A percentile compares a stretch with the other conserved stretches of the same genome.
phyloP scores from a whole-genome alignment of 2,113 vertebrate genomes.

The Maccullochella peelii region DNA sequence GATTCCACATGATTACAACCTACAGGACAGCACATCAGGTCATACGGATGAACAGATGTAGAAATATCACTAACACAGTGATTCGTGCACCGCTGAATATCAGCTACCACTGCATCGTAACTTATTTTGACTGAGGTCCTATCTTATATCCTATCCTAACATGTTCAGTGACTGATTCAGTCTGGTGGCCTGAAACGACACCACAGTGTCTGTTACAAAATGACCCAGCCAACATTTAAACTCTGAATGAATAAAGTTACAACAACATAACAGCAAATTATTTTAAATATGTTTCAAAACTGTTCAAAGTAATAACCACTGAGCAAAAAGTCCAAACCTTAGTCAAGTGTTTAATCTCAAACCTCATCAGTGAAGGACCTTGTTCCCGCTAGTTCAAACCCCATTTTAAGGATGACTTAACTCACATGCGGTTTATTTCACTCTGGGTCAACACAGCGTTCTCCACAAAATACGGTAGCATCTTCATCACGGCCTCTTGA shows the following conservation, averaged over 20 bases:
- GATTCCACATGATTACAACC: conserved; percentile 43
- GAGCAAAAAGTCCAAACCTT: neutral
- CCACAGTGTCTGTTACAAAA: neutral
- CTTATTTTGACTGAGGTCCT: neutral
- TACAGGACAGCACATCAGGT: conserved; percentile 3
- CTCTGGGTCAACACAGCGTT: conserved; percentile 83
- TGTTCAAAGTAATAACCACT: neutral
- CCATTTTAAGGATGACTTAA: conserved; percentile 31
- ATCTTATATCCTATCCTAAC: neutral
- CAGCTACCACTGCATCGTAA: neutral
- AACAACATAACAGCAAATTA: neutral
- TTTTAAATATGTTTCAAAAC: neutral
- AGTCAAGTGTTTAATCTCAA: neutral
- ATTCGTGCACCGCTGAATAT: neutral
- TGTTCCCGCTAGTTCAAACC: neutral
- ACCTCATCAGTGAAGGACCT: neutral
- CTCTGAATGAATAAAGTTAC: neutral
- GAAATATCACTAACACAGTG: neutral
- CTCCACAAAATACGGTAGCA: conserved; percentile 85
- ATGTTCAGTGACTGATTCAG: conserved; percentile 15
- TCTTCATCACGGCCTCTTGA: conserved; percentile 80
- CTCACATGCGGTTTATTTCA: conserved; percentile 86
- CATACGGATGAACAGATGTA: neutral
- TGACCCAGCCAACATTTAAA: neutral
- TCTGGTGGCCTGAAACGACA: neutral